Conservation (phyloP, 1,140 invertebrate genomes). For the Lucilia sericata region DNA sequence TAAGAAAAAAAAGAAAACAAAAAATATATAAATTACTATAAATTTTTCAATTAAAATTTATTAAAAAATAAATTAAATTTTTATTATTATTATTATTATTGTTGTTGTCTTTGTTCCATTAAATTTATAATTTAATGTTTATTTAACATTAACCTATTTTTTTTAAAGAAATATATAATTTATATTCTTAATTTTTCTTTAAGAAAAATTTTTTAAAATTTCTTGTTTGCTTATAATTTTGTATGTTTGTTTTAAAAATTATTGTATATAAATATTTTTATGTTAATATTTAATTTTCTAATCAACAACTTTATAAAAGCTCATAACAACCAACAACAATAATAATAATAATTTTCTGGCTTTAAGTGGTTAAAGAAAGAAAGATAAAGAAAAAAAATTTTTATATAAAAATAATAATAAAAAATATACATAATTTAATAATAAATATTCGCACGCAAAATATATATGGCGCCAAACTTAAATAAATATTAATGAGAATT, state of each 20-base stretch:
- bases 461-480: neutral
- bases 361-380: no score
- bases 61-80: no score
- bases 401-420: neutral
- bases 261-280: neutral
- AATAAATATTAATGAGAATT: neutral
- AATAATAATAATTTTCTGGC: neutral
- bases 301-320: neutral
- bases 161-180: no score
- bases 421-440: slow-evolving; percentile 18
- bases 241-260: no score
- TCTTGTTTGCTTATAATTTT: no score
- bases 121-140: neutral
- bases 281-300: slow-evolving; percentile 7
- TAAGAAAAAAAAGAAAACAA: slow-evolving; percentile 17
- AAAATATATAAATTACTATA: neutral
- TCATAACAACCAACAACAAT: neutral
- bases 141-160: slow-evolving; percentile 7
- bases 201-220: no score
- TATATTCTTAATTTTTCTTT: no score
- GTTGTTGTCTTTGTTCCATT: neutral
- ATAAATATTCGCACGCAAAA: slow-evolving; percentile 16
- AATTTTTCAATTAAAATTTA: neutral
- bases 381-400: neutral
- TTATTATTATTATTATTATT: no score